Evolutionary conservation across 2,888 invertebrate genomes (phyloP), one percentile per base, ranked within the genome.

Genomic region (Agrotis ipsilon): DNA sequence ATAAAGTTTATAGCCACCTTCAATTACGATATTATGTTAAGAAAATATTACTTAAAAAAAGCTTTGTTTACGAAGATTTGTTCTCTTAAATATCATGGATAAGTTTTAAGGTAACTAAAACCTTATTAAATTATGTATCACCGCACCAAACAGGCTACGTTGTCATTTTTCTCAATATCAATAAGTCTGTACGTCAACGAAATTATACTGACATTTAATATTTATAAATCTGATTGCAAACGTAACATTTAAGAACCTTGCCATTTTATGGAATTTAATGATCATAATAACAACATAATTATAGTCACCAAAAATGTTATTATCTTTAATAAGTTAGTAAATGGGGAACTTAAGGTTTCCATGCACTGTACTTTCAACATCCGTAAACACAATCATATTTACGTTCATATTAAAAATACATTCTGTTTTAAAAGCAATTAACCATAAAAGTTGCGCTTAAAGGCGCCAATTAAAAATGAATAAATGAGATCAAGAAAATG

Each of bases 221-320:
- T 72, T 59, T 54, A 64, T 69, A 58, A 80, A 66, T 67, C 51
- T 52, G 70, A 52, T 58, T 43, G 19, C 24, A 75, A 60, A 54
- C 51, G 57, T 62, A 68, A 62, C 52, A 32, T 57, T 27, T 46
- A 67, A 71, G 14, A 73, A 43, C 72, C 48, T 72, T 70, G 55
- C 67, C 68, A 48, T 74, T 70, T n/a, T 80, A 64, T 9, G 64
- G 67, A 46, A 60, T 70, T 73, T 70, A 68, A 75, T 81, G 66
- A 60, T 51, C 32, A 62, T 65, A 54, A 55, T 62, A 67, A 60
- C 60, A 72, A 69, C 48, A 46, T 66, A 84, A 78, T 83, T 80
- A 76, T 75, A 80, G 59, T 19, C 32, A 71, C 73, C 70, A 58
- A 82, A 75, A 55, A 68, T 58, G 72, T 82, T 74, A 82, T 57